Percentiles rank a stretch among this genome's conserved stretches.
Evolutionary conservation across 2,888 invertebrate species (phyloP).

Genomic region (Mesorhabditis spiculigera): DNA sequence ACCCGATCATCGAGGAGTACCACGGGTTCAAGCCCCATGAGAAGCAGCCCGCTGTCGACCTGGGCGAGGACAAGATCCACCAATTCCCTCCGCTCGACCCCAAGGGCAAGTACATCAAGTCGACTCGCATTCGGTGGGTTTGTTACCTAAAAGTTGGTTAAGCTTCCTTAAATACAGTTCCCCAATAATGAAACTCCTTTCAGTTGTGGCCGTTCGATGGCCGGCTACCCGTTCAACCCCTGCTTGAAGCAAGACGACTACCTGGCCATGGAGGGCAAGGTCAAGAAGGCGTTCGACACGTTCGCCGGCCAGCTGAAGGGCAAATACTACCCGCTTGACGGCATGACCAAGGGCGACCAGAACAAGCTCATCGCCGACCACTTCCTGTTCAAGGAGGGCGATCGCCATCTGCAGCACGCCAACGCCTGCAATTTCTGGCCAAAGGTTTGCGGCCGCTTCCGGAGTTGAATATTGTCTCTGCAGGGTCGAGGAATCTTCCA

Average conservation of each 20-base stretch:
- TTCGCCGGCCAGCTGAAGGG: conserved; percentile 72
- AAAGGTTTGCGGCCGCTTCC: conserved; percentile 14
- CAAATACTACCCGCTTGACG: conserved; percentile 87
- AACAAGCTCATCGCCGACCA: conserved; percentile 88
- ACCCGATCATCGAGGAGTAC: conserved; percentile 92
- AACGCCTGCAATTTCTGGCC: conserved; percentile 51
- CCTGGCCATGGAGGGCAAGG: conserved; percentile 44
- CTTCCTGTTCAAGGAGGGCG: conserved; percentile 95
- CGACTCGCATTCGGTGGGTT: conserved; percentile 79
- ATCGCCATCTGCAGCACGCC: conserved; percentile 61
- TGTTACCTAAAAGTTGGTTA: background rate
- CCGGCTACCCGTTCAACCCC: conserved; percentile 54
- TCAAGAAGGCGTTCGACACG: conserved; percentile 53
- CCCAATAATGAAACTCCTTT: background rate
- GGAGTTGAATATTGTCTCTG: conserved; percentile 3
- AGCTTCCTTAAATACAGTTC: conserved; percentile 23
- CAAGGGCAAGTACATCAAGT: conserved; percentile 78
- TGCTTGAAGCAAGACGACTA: conserved; percentile 45
- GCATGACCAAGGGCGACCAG: conserved; percentile 60
- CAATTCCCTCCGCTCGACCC: conserved; percentile 88
- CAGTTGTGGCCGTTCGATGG: conserved; percentile 29
- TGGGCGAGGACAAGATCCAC: conserved; percentile 73
- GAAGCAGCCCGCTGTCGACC: conserved; percentile 86
- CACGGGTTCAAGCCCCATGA: conserved; percentile 79
- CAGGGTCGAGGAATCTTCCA: conserved; percentile 85